A percentile compares a stretch with the other conserved stretches of the same genome.
These are phyloP conservation scores for Himantopus leucocephalus DNA, from an alignment of 2,113 vertebrate species.

Conservation along the genomic window DNA sequence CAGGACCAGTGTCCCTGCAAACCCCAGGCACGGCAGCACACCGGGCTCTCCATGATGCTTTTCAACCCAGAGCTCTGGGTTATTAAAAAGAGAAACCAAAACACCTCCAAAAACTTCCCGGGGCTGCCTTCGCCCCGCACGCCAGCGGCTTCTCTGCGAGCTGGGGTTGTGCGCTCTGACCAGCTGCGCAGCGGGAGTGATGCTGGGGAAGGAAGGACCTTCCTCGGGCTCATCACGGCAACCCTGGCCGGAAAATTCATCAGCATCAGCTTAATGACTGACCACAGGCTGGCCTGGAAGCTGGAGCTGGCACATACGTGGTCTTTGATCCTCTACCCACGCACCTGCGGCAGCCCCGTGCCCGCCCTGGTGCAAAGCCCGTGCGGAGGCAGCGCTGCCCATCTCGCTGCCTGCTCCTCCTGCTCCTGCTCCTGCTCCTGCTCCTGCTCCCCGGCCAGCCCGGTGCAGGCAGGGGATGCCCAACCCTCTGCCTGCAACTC, in stretches of 20 bases:
- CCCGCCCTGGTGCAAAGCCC: background rate
- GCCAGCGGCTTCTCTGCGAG: accelerated
- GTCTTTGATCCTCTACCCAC: accelerated
- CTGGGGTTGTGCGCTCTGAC: accelerated
- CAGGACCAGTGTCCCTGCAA: background rate
- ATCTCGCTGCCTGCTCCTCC: no score
- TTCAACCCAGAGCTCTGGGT: background rate
- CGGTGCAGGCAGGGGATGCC: background rate
- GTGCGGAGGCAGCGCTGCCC: background rate
- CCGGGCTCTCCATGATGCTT: background rate
- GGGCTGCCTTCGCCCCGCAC: accelerated
- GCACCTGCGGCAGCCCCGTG: accelerated
- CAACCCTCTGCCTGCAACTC: no score
- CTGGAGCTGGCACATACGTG: background rate
- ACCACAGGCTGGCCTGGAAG: background rate
- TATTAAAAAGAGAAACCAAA: background rate
- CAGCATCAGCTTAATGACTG: background rate
- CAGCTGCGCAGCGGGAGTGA: accelerated
- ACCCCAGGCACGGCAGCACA: accelerated
- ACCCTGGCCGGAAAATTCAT: background rate
- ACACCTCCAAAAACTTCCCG: accelerated
- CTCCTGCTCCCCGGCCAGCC: accelerated
- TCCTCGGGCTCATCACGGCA: background rate
- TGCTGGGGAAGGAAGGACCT: background rate
- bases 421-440: background rate